Base-by-base conservation (phyloP, 2,797 vertebrate genomes). In the Carapus acus region DNA sequence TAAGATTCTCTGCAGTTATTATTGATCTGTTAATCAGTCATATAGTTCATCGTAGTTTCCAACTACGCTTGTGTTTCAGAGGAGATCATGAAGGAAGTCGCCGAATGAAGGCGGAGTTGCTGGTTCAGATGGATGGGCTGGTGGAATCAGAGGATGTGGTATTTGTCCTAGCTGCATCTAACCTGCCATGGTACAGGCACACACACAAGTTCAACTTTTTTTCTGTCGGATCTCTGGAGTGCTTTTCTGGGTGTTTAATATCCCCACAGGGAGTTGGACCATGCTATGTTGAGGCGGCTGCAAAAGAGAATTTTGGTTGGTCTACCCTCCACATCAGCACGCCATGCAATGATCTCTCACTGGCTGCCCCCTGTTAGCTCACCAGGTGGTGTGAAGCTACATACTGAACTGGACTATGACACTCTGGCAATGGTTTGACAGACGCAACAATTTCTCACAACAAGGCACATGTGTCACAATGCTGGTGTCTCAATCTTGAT, bases 81-180 rank as follows among this genome's bases (percentile, higher is more conserved):
- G 89, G 90, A 12, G 92, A 98, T 54, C 94, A 97, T 0, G 93
- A 99, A 78, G 92, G 92, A 66, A 98, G 93, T 65, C 90, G 89
- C 13, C 87, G 92, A 78, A 94, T 98, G 91, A 97, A 99, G 84
- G 93, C 93, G 0, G 92, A 99, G 87, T 82, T 99, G 40, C 79
- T 98, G 82, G 89, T 99, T 49, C 95, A 98, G 88, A 98, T 98
- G 95, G 95, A 97, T 15, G 95, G 94, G 42, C 79, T 98, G 69
- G 90, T 93, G 0, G 88, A 51, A 69, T 98, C 94, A 4, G 90
- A 94, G 1, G 92, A 96, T 73, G 90, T 98, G 24, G 93, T 98
- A 64, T 98, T 98, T 86, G 92, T 97, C 51, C 85, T 98, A 73
- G 94, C 95, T 51, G 94, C 94, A 58, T 98, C 95, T 73, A 98